A percentile compares a stretch with the other conserved stretches of the same genome.
These are phyloP conservation scores for Mayetiola destructor DNA, from an alignment of 2,888 invertebrate species.

Conservation along the genomic window DNA sequence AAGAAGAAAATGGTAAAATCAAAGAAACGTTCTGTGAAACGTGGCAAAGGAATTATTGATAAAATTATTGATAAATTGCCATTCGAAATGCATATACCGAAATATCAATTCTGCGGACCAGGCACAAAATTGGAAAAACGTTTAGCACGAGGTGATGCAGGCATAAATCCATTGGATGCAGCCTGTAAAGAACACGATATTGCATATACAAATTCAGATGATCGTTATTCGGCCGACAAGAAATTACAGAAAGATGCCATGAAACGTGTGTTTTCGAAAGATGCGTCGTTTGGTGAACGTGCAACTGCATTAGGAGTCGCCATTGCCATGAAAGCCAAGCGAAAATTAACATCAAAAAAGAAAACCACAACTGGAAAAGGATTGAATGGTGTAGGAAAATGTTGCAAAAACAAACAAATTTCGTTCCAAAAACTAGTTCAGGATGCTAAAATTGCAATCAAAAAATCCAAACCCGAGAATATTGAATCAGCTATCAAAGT, in stretches of 20 bases:
- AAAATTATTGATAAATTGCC: background rate
- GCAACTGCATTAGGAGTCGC: background rate
- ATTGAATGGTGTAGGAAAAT: background rate
- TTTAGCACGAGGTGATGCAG: background rate
- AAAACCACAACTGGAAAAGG: background rate
- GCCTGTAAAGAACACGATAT: background rate
- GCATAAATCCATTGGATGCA: background rate
- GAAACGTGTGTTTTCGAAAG: background rate
- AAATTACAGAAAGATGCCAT: background rate
- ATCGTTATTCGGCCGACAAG: background rate
- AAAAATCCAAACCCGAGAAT: background rate
- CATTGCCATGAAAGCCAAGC: background rate
- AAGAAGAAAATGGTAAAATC: background rate
- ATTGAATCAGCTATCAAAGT: background rate
- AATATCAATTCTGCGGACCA: background rate
- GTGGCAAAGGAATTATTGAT: background rate
- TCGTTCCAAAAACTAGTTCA: background rate
- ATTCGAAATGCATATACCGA: background rate
- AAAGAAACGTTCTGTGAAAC: background rate
- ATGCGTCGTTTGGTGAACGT: background rate
- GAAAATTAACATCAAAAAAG: background rate
- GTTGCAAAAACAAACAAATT: background rate
- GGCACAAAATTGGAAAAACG: background rate
- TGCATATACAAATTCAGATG: background rate
- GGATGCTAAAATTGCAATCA: background rate